Conservation (phyloP, 2,113 vertebrate species). For the Hucho hucho region DNA sequence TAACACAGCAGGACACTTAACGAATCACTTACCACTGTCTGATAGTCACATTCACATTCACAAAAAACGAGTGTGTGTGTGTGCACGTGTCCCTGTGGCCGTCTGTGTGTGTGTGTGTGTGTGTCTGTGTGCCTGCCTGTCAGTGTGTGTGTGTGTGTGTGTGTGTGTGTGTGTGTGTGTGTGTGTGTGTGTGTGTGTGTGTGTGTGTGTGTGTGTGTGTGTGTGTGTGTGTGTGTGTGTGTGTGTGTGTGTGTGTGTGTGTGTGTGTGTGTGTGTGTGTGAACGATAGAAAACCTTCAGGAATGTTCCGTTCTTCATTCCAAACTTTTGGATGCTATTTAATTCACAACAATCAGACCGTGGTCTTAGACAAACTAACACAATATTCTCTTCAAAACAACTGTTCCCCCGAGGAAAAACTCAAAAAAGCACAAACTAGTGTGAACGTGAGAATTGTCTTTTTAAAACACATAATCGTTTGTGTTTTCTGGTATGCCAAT, state of each 20-base stretch:
- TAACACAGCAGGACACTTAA: constrained; percentile 84
- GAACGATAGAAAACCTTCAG: not conserved
- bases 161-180: constrained; percentile 27
- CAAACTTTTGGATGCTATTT: not conserved
- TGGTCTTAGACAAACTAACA: too few relatives aligned
- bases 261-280: not conserved
- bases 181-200: too few relatives aligned
- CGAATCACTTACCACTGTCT: constrained; percentile 77
- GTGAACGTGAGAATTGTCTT: not conserved
- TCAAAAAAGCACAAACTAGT: not conserved
- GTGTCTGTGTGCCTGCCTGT: not conserved
- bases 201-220: too few relatives aligned
- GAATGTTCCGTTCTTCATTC: too few relatives aligned
- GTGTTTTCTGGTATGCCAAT: not conserved
- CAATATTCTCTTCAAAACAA: too few relatives aligned
- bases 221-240: too few relatives aligned
- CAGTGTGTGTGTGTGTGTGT: constrained; percentile 2
- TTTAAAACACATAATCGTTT: not conserved
- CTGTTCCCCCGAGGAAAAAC: too few relatives aligned
- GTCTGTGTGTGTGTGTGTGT: not conserved
- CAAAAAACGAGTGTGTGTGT: constrained; percentile 27
- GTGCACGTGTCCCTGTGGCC: too few relatives aligned
- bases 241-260: too few relatives aligned
- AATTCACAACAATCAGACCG: not conserved
- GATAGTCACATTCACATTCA: too few relatives aligned